These are phyloP conservation scores for Gnathonemus longibarbis DNA, from an alignment of 2,113 vertebrate species.

Conservation along the genomic window DNA sequence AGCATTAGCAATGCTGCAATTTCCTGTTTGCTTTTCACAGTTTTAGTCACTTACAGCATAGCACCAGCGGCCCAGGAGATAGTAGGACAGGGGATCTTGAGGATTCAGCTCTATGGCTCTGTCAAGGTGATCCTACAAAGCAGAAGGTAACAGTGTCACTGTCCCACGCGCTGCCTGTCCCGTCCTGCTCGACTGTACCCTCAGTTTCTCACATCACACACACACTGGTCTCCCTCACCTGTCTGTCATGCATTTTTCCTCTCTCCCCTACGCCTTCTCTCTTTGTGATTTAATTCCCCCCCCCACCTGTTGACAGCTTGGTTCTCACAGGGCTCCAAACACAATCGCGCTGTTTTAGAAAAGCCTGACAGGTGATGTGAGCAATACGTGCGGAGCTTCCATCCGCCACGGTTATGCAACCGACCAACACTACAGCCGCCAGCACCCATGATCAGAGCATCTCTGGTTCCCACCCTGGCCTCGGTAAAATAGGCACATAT, in stretches of 20 bases:
- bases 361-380: constrained; percentile 48
- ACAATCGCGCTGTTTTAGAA: constrained; percentile 34
- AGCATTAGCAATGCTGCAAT: background rate
- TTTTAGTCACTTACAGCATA: constrained; percentile 74
- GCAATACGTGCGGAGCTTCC: constrained; percentile 41
- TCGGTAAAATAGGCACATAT: background rate
- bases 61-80: constrained; percentile 92
- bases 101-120: constrained; percentile 88
- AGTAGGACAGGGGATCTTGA: constrained; percentile 82
- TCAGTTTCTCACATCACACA: constrained; percentile 48
- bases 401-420: constrained; percentile 42
- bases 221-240: constrained; percentile 30
- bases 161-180: constrained; percentile 46
- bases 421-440: background rate
- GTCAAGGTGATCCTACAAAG: constrained; percentile 83
- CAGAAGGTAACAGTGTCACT: constrained; percentile 38
- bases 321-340: constrained; percentile 41
- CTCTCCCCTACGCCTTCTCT: constrained; percentile 13
- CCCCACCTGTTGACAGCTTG: constrained; percentile 28
- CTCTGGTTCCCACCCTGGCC: background rate
- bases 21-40: background rate
- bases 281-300: background rate
- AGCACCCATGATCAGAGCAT: background rate
- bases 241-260: background rate
- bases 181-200: constrained; percentile 43